Conservation (phyloP, 2,797 vertebrate genomes). For the Haliaeetus vocifer region DNA sequence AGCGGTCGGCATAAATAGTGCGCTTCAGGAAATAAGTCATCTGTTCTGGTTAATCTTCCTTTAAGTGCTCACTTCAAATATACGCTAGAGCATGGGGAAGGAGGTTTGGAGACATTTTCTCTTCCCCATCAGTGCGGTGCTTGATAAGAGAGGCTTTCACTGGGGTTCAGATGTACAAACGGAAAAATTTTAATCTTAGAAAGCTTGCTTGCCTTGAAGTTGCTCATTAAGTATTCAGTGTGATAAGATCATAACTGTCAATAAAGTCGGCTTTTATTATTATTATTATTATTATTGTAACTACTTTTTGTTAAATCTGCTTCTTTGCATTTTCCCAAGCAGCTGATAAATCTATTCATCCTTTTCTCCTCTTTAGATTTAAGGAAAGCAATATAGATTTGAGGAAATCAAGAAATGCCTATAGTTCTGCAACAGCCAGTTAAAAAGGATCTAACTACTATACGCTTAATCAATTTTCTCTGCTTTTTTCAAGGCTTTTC, state of each 20-base stretch:
- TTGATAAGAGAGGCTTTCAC: neutral
- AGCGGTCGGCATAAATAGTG: neutral
- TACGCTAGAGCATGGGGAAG: rapidly evolving
- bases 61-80: neutral
- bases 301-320: neutral
- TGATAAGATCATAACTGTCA: neutral
- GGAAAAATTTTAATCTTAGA: neutral
- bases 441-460: neutral
- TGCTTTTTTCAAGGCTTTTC: neutral
- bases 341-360: neutral
- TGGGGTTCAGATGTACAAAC: neutral
- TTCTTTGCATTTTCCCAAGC: neutral
- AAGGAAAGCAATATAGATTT: neutral
- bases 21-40: neutral
- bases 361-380: neutral
- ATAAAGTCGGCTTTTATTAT: neutral
- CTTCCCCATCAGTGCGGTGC: neutral
- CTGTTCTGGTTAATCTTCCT: neutral
- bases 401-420: neutral
- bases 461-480: neutral
- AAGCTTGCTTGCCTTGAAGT: neutral
- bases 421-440: neutral
- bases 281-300: neutral
- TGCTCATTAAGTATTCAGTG: neutral
- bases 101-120: neutral